Evolutionary conservation across 2,888 invertebrate genomes (phyloP).

Genomic region (Lagria hirta): DNA sequence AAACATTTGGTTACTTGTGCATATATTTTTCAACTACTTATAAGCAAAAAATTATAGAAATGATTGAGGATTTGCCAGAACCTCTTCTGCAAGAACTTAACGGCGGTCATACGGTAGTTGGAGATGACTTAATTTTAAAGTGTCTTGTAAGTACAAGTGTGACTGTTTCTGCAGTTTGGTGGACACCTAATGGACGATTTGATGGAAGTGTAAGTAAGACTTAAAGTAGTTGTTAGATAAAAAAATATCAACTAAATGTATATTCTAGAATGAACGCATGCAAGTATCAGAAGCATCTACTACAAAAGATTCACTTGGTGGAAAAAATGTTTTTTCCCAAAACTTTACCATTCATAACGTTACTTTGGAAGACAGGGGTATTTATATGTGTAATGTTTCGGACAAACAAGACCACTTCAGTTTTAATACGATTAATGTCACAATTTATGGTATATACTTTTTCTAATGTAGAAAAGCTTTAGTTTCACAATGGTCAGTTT

Average conservation of each 20-base stretch:
- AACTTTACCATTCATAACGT: constrained; percentile 36
- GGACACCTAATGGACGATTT: constrained; percentile 35
- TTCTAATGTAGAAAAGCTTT: no score
- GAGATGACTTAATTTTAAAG: constrained; percentile 42
- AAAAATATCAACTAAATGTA: no score
- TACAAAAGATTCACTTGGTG: no score
- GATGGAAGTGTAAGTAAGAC: constrained; percentile 25
- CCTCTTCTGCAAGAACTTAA: constrained; percentile 38
- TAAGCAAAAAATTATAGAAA: constrained; percentile 17
- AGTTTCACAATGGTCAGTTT: constrained; percentile 19
- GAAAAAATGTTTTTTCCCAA: no score
- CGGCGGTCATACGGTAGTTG: constrained; percentile 46
- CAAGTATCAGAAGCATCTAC: no score
- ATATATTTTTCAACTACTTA: no score
- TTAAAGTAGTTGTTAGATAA: not conserved
- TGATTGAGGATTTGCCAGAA: constrained; percentile 21
- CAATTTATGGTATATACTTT: constrained; percentile 40
- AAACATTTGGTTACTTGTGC: no score
- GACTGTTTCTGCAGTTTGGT: constrained; percentile 46
- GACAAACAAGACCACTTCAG: constrained; percentile 38
- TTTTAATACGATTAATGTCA: constrained; percentile 27
- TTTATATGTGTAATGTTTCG: constrained; percentile 45
- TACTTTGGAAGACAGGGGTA: constrained; percentile 41
- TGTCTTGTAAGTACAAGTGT: constrained; percentile 44
- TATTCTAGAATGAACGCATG: no score